Evolutionary conservation across 2,797 vertebrate genomes (phyloP), one percentile per base, ranked within the genome.

Genomic region (Etheostoma perlongum): DNA sequence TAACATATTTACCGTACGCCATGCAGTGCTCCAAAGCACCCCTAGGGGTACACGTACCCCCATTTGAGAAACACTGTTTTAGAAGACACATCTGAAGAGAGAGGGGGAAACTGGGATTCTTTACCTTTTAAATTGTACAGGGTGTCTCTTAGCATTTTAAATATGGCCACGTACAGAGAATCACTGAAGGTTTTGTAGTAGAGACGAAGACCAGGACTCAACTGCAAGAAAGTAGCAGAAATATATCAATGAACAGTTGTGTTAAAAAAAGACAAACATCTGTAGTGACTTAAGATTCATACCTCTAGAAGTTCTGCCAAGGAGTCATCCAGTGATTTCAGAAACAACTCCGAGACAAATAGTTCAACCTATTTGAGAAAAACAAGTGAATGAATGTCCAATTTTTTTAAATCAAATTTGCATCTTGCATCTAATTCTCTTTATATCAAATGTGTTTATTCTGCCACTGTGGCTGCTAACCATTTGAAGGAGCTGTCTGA

Each of bases 141-240:
- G 0, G 97, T 97, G 89, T 99, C 98, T 79, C 98, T 96, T 13
- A 99, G 93, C 98, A 99, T 98, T 91, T 99, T 99, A 90, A 99
- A 99, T 70, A 97, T 96, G 76, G 97, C 96, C 59, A 99, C 97
- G 13, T 99, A 99, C 27, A 99, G 94, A 46, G 97, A 95, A 71
- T 99, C 98, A 63, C 98, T 98, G 94, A 99, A 99, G 9, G 95
- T 93, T 86, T 96, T 96, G 64, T 99, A 99, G 89, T 96, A 94
- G 25, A 99, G 92, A 67, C 97, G 95, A 63, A 93, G 70, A 47
- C 89, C 88, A 42, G 96, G 90, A 86, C 90, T 95, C 13, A 15
- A 75, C 98, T 99, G 90, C 3, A 79, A 72, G n/a, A 51, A 64
- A 85, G 2, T 1, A 21, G 70, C 23, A 79, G 18, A 55, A 59